A percentile compares a stretch with the other conserved stretches of the same genome.
phyloP scores from a whole-genome alignment of 2,113 vertebrate genomes.

The Megaceryle torquata region DNA sequence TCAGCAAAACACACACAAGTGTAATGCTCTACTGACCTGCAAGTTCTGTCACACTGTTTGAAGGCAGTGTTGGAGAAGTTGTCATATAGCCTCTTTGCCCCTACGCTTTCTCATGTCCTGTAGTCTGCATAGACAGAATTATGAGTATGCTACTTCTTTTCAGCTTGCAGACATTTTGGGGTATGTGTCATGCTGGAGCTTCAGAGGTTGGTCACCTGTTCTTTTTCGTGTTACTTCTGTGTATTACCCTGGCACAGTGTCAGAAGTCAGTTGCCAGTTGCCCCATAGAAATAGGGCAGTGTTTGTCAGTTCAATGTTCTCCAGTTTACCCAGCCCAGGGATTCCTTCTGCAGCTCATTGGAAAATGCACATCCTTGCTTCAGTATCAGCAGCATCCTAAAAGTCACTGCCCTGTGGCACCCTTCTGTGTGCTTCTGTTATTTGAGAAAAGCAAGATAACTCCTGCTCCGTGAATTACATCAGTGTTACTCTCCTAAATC shows the following conservation, averaged over 20 bases:
- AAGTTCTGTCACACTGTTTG: not conserved
- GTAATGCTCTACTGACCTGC: rapidly evolving
- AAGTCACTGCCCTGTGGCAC: not conserved
- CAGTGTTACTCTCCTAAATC: constrained; percentile 38
- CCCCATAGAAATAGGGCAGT: not conserved
- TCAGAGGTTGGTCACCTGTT: not conserved
- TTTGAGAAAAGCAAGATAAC: constrained; percentile 25
- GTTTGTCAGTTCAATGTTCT: not conserved
- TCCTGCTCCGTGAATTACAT: not conserved
- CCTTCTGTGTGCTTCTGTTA: not conserved
- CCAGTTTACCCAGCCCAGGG: not conserved
- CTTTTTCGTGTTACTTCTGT: not conserved
- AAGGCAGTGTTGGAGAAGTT: not conserved
- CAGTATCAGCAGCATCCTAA: not conserved
- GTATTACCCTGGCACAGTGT: not conserved
- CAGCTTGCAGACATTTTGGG: not conserved
- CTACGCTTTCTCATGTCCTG: not conserved
- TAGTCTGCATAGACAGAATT: not conserved
- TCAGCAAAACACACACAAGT: not conserved
- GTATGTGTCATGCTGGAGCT: not conserved
- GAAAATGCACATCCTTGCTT: not conserved
- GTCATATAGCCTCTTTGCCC: not conserved
- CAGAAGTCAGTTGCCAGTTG: not conserved
- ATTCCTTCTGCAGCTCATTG: not conserved
- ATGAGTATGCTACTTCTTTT: not conserved